Conservation (phyloP, 2,797 vertebrate genomes). For the Meda fulgida region DNA sequence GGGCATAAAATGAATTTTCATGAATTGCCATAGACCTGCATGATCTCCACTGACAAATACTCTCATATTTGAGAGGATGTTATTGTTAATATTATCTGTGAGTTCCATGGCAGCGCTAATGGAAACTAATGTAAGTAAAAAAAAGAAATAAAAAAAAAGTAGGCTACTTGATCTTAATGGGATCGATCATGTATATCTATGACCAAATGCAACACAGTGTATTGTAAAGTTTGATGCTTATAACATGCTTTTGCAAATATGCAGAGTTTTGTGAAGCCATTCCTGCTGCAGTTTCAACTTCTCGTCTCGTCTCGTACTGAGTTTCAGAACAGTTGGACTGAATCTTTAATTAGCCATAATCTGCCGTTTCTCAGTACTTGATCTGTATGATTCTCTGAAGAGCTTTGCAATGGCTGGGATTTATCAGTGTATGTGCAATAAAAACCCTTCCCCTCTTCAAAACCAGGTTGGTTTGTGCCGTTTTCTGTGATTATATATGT, state of each 20-base stretch:
- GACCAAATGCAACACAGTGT: slow-evolving; percentile 3
- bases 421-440: slow-evolving; percentile 18
- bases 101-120: not conserved
- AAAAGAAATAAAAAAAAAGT: not conserved
- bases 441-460: slow-evolving; percentile 31
- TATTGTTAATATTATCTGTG: not conserved
- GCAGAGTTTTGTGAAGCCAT: slow-evolving; percentile 28
- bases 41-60: not conserved
- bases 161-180: not conserved
- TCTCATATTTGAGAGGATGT: slow-evolving; percentile 3
- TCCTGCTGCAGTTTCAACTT: slow-evolving; percentile 13
- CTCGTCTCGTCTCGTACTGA: not conserved
- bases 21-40: slow-evolving; percentile 29
- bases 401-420: slow-evolving; percentile 44
- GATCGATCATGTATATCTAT: slow-evolving; percentile 36
- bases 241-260: slow-evolving; percentile 26
- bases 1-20: not conserved
- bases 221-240: slow-evolving; percentile 3
- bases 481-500: not conserved
- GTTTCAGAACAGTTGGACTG: slow-evolving; percentile 21
- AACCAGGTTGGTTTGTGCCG: slow-evolving; percentile 35
- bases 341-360: slow-evolving; percentile 1
- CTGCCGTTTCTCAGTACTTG: slow-evolving; percentile 19
- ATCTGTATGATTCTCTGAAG: slow-evolving; percentile 14
- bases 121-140: not conserved